Evolutionary conservation across 2,888 invertebrate genomes (phyloP).

Genomic region (Ormyrus labotus): DNA sequence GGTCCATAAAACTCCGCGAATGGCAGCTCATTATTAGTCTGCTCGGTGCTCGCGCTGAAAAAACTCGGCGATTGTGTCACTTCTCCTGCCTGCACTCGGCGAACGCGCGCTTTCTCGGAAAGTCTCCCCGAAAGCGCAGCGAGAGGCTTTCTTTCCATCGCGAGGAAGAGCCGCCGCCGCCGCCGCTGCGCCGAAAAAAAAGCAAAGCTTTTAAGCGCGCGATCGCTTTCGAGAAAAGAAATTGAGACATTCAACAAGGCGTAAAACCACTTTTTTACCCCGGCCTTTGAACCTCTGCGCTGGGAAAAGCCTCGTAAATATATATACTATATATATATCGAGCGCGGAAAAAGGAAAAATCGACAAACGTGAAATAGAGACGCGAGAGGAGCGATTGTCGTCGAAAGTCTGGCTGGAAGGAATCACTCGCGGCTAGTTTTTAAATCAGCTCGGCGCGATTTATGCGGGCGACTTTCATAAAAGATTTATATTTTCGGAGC

Average conservation of each 20-base stretch:
- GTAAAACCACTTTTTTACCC: constrained; percentile 38
- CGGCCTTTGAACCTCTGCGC: constrained; percentile 32
- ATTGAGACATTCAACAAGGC: constrained; percentile 39
- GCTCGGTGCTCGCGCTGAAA: neutral
- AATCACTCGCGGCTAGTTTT: constrained; percentile 31
- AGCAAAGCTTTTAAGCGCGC: neutral
- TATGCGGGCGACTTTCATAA: constrained; percentile 35
- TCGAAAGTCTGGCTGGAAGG: constrained; percentile 32
- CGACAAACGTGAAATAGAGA: neutral
- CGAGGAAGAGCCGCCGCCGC: neutral
- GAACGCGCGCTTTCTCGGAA: neutral
- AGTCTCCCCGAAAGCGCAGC: neutral
- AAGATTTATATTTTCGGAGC: constrained; percentile 17
- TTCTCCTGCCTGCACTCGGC: neutral
- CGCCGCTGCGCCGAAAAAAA: neutral
- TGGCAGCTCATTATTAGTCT: constrained; percentile 22
- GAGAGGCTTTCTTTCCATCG: constrained; percentile 8
- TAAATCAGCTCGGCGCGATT: constrained; percentile 41
- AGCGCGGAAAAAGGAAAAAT: neutral
- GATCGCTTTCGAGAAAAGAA: constrained; percentile 20
- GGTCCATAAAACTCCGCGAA: constrained; percentile 28
- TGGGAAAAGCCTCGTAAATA: constrained; percentile 26
- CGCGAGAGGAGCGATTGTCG: neutral
- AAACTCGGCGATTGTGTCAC: constrained; percentile 22
- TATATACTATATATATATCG: neutral